phyloP scores from a whole-genome alignment of 2,797 vertebrate species.

The Cercopithecus hamlyni region DNA sequence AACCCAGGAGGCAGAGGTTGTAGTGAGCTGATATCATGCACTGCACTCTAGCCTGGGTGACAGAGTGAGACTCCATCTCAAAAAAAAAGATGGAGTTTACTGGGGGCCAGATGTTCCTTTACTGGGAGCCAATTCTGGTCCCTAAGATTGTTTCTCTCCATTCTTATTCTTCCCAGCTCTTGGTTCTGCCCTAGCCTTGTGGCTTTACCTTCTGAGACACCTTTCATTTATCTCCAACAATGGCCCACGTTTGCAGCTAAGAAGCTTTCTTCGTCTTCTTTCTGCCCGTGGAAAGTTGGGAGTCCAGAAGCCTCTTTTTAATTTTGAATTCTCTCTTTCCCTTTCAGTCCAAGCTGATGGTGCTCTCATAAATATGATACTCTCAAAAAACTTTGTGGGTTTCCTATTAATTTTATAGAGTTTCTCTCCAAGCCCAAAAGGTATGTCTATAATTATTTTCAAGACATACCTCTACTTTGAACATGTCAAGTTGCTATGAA shows the following conservation, averaged over 20 bases:
- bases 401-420: background rate
- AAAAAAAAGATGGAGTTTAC: too few species aligned
- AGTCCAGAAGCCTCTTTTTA: background rate
- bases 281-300: background rate
- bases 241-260: background rate
- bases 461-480: background rate
- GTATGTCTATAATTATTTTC: background rate
- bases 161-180: background rate
- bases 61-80: too few species aligned
- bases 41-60: too few species aligned
- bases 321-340: background rate
- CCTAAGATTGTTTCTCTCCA: background rate
- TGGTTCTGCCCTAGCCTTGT: background rate
- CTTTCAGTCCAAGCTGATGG: background rate
- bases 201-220: background rate
- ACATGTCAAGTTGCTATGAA: background rate
- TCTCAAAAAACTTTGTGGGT: background rate
- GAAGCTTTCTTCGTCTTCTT: background rate
- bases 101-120: background rate
- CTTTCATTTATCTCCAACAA: background rate
- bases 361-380: background rate
- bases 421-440: background rate
- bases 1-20: too few species aligned
- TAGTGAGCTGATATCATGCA: too few species aligned
- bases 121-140: background rate